Base-by-base conservation (phyloP, 2,797 vertebrate genomes). In the Buphagus erythrorhynchus region DNA sequence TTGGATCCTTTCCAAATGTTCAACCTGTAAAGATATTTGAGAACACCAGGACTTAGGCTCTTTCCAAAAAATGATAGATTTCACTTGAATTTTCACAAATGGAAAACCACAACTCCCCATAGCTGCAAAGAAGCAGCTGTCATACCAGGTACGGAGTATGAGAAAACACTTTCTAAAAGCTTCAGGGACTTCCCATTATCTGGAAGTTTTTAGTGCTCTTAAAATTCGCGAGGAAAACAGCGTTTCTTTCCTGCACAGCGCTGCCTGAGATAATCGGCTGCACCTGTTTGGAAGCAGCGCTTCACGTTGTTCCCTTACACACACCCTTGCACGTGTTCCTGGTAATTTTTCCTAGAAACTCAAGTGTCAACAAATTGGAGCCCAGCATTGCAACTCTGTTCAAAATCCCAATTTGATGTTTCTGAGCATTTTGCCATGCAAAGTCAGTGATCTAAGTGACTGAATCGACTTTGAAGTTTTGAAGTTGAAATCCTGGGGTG, bases 11-110 rank as follows among this genome's bases (percentile, higher is more conserved):
- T 98, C 97, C 97, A 97, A 97, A 95, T 95, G 92, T 96, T 98
- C 95, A 97, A 97, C 95, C 95, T 97, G 94, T 97, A 98, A 98
- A 97, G 97, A 97, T 97, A 97, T 98, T 97, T 98, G 97, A 97
- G 97, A 98, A 97, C 73, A 95, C 92, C 92, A 94, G 88, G 94
- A 96, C 94, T 96, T 96, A 75, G 54, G 69, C 82, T 94, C 86
- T 96, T 97, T 85, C 91, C 96, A 93, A 96, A 97, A 96, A 97
- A 97, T 96, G 95, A 97, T 97, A 97, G 91, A 97, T 96, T 98
- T 97, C 88, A 94, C 86, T 97, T 97, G 94, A 96, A 97, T 96
- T 96, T 97, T 98, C 97, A 97, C 96, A 98, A 97, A 96, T 96
- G 96, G 95, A 97, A 97, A 97, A 96, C 95, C 96, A 96, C 95